Base-by-base conservation (phyloP, 2,888 invertebrate species). In the Bedellia somnulentella region DNA sequence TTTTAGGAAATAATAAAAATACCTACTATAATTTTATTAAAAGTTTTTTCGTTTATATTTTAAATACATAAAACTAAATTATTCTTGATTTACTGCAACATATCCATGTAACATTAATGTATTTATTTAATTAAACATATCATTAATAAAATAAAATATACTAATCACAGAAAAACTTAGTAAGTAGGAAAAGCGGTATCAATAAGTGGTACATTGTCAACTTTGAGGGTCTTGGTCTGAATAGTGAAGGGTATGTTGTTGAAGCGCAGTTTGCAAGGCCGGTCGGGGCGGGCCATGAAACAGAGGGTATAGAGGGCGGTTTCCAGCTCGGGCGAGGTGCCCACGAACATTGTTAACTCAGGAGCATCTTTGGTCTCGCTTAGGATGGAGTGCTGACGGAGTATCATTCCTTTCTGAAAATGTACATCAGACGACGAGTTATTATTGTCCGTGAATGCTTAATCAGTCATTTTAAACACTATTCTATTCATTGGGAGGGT, bases 291-390 rank as follows among this genome's bases (percentile, higher is more conserved):
- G 4, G 88, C 68, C 52, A 90, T 77, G 66, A 91, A 93, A 60
- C 95, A 96, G 3, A 93, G 79, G 0, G 93, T 89, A 67, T 93
- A 95, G 4, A 95, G 57, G 0, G 93, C 89, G 56, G 91, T 80
- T 58, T 96, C 95, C 40, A 94, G 71, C 58, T 95, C 95, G 0
- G 95, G 95, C 24, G 92, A 92, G 0, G 90, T 90, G 15, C 92
- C 92, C 29, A 92, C 80, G 52, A 92, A 90, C 80, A 91, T 82
- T 1, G 80, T 83, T 29, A 87, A 83, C 13, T 88, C 87, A 0
- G 90, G 89, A 34, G 92, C 92, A 45, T 85, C 84, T 33, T 75
- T 83, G 0, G 85, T 77, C 3, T 81, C 81, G 38, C 85, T 82
- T 51, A 87, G 82, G 18, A 81, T 76, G 10, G 88, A 83, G 39